Percentiles rank a stretch among this genome's conserved stretches.
phyloP scores from a whole-genome alignment of 2,797 vertebrate species.

The Nothura maculosa region DNA sequence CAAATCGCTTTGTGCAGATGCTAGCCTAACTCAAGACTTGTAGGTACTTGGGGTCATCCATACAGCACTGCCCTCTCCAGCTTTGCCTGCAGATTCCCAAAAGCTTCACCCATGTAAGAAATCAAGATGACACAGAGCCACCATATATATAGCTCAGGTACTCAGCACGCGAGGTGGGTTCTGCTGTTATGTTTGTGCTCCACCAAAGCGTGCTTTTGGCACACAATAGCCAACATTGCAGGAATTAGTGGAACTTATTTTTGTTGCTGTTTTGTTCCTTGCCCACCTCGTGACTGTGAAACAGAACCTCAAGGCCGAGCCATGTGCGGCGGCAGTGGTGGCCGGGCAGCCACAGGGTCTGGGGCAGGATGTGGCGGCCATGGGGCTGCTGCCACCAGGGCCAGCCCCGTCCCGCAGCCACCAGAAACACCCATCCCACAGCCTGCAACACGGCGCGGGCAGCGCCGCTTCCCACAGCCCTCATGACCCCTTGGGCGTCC shows the following conservation, averaged over 20 bases:
- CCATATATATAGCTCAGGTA: accelerated
- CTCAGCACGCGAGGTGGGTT: accelerated
- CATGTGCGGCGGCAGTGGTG: too few relatives aligned
- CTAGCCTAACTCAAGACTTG: background rate
- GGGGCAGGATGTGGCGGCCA: background rate
- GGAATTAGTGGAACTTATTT: background rate
- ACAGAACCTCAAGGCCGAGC: background rate
- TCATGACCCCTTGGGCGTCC: background rate
- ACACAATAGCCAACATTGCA: background rate
- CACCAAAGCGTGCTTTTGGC: accelerated
- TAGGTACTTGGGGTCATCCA: background rate
- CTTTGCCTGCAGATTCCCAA: background rate
- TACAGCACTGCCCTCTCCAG: accelerated
- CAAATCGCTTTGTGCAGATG: background rate
- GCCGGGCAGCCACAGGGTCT: background rate
- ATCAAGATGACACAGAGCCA: accelerated
- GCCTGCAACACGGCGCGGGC: too few relatives aligned
- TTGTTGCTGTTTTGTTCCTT: background rate
- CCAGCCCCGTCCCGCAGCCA: too few relatives aligned
- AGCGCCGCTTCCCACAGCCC: background rate
- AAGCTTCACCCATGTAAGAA: accelerated
- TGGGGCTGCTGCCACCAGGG: too few relatives aligned
- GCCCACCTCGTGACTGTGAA: background rate
- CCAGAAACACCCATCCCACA: background rate
- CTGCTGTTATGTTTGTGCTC: background rate